Evolutionary conservation across 2,113 vertebrate species (phyloP).

Genomic region (Myrmecobius fasciatus): DNA sequence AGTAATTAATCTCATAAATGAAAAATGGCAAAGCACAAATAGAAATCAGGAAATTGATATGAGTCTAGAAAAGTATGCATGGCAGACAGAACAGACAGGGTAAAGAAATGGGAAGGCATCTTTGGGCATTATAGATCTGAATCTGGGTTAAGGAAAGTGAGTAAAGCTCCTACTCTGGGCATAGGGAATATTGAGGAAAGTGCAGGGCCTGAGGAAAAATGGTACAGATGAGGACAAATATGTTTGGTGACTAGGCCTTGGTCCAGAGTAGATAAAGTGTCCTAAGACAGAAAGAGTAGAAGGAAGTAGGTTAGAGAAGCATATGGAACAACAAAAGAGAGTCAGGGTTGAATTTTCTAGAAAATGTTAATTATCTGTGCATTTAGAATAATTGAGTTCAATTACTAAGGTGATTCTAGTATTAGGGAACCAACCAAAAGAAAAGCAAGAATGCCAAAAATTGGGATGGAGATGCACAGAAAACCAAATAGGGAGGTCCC

Average conservation of each 20-base stretch:
- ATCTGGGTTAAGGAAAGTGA: background rate
- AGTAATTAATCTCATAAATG: conserved; percentile 39
- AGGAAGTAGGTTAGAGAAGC: background rate
- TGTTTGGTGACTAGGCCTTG: background rate
- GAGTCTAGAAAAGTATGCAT: background rate
- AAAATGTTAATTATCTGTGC: background rate
- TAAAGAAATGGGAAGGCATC: background rate
- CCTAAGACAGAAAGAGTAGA: background rate
- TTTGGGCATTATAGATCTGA: background rate
- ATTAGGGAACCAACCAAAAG: background rate
- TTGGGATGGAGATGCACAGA: background rate
- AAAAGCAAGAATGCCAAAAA: background rate
- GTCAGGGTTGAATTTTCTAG: background rate
- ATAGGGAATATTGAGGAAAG: too few relatives aligned
- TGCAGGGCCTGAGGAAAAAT: too few relatives aligned
- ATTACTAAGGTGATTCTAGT: background rate
- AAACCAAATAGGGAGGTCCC: background rate
- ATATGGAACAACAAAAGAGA: background rate
- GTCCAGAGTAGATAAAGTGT: background rate
- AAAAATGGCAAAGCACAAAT: background rate
- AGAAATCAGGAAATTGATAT: background rate
- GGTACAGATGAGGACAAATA: background rate
- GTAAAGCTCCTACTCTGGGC: background rate
- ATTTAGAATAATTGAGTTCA: background rate
- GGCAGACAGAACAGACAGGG: background rate